Evolutionary conservation across 2,888 invertebrate species (phyloP).

Genomic region (Acrobasis repandana): DNA sequence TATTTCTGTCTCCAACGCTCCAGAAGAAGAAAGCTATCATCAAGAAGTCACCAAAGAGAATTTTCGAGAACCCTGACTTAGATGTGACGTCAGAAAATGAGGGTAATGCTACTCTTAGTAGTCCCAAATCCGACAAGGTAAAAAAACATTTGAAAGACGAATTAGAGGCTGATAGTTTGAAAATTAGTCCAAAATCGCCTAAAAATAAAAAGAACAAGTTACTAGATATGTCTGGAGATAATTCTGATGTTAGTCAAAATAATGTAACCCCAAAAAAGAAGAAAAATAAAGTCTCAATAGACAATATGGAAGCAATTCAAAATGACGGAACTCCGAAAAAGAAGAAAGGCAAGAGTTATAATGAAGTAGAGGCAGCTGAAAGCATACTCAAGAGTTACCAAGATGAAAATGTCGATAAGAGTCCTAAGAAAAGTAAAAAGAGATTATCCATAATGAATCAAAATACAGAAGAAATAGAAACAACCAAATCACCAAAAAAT

Average conservation of each 20-base stretch:
- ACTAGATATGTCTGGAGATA: constrained; percentile 25
- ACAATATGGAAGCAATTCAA: constrained; percentile 28
- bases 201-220: constrained; percentile 36
- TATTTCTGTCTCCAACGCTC: constrained; percentile 69
- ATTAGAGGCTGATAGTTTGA: constrained; percentile 44
- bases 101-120: constrained; percentile 38
- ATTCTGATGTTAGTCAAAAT: constrained; percentile 31
- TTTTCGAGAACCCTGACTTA: constrained; percentile 67
- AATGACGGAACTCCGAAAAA: constrained; percentile 52
- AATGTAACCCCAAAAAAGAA: constrained; percentile 41
- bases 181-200: constrained; percentile 38
- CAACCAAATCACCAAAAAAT: constrained; percentile 33
- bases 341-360: constrained; percentile 44
- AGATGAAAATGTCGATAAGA: constrained; percentile 21
- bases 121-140: constrained; percentile 69
- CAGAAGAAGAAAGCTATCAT: constrained; percentile 74
- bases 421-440: constrained; percentile 32
- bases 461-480: constrained; percentile 29
- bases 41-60: constrained; percentile 76
- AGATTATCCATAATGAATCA: constrained; percentile 30
- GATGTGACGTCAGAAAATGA: constrained; percentile 57
- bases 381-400: background rate
- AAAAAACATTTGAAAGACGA: constrained; percentile 69
- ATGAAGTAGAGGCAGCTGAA: constrained; percentile 25
- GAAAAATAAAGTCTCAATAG: background rate